phyloP scores from a whole-genome alignment of 2,888 invertebrate genomes.

The Torymus aiolomorphi region DNA sequence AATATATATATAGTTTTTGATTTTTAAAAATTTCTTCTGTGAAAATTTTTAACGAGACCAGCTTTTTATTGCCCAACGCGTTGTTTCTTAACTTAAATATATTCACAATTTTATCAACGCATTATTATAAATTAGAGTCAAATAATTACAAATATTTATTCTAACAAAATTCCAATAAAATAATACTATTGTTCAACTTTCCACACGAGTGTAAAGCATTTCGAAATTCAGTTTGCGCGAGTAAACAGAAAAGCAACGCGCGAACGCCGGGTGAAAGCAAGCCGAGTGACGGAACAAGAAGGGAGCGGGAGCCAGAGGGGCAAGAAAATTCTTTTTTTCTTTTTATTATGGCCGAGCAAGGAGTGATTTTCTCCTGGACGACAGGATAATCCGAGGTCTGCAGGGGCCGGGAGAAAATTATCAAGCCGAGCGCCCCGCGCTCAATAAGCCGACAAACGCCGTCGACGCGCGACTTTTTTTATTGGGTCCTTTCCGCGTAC shows the following conservation, averaged over 20 bases:
- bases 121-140: no score
- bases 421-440: constrained; percentile 16
- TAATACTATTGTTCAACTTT: not conserved
- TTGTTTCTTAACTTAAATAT: no score
- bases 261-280: not conserved
- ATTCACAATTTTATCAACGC: no score
- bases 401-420: constrained; percentile 26
- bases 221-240: not conserved
- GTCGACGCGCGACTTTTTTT: constrained; percentile 10
- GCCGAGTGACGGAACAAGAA: not conserved
- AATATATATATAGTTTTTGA: no score
- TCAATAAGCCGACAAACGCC: constrained; percentile 40
- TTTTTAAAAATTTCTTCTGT: no score
- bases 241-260: not conserved
- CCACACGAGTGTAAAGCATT: not conserved
- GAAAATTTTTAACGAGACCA: no score
- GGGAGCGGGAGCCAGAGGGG: not conserved
- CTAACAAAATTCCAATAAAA: no score
- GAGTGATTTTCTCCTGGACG: constrained; percentile 19
- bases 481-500: constrained; percentile 16
- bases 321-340: not conserved
- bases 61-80: no score
- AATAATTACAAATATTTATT: no score
- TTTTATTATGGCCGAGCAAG: not conserved
- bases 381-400: constrained; percentile 29